Conservation (phyloP, 2,113 vertebrate species). For the Opisthocomus hoazin region DNA sequence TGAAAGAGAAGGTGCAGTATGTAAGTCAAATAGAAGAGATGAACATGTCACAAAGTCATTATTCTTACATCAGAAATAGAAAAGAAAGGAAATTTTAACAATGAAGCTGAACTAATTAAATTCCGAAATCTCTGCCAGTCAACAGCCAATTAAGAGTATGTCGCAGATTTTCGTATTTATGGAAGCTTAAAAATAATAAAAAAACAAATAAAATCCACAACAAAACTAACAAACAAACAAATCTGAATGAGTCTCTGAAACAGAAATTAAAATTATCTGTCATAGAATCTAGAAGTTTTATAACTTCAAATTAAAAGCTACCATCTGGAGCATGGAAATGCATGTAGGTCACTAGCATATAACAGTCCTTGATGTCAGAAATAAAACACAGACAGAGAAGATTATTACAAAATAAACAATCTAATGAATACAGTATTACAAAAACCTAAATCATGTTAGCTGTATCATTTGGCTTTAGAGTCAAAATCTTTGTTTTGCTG, state of each 20-base stretch:
- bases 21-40: neutral
- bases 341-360: neutral
- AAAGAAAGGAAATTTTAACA: neutral
- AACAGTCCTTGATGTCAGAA: neutral
- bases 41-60: neutral
- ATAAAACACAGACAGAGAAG: neutral
- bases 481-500: neutral
- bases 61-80: neutral
- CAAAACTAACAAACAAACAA: neutral
- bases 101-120: neutral
- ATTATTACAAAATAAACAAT: neutral
- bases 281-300: neutral
- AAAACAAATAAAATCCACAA: neutral
- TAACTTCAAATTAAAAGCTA: neutral
- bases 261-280: neutral
- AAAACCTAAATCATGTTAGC: neutral
- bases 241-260: rapidly evolving
- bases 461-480: neutral
- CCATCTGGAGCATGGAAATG: neutral
- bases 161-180: neutral
- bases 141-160: neutral
- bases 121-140: neutral
- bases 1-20: neutral
- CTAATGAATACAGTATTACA: neutral
- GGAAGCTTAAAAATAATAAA: neutral